These are phyloP conservation scores for Cryptus viduatorius DNA, from an alignment of 2,888 invertebrate species.

Conservation along the genomic window DNA sequence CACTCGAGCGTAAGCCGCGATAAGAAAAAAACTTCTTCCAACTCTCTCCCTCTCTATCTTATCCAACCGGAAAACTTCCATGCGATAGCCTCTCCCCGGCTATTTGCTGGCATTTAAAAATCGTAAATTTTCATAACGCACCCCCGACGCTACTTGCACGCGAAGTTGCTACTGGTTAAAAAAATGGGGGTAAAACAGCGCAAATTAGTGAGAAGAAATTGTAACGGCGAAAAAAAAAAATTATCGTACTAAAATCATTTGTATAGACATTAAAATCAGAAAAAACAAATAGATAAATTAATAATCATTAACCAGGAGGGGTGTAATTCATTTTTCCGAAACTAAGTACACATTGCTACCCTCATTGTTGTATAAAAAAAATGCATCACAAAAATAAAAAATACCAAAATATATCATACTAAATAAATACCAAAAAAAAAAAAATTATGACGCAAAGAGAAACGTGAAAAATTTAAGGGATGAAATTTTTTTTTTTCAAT, in stretches of 20 bases:
- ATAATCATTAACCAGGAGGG: no score
- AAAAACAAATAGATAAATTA: no score
- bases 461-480: not conserved
- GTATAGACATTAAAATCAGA: no score
- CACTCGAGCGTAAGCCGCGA: constrained; percentile 11
- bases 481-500: not conserved
- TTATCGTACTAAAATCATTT: not conserved
- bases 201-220: not conserved
- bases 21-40: constrained; percentile 6
- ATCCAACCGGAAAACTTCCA: constrained; percentile 12
- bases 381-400: not conserved
- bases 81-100: constrained; percentile 21
- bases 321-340: no score
- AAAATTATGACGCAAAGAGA: not conserved
- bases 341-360: no score
- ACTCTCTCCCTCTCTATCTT: not conserved
- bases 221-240: not conserved
- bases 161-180: constrained; percentile 60
- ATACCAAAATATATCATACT: no score
- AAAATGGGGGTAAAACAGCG: not conserved
- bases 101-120: constrained; percentile 75
- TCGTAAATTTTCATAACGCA: constrained; percentile 78
- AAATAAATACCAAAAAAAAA: no score
- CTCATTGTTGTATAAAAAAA: no score
- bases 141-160: constrained; percentile 13